Evolutionary conservation across 2,113 vertebrate species (phyloP).

Genomic region (Oxyura jamaicensis): DNA sequence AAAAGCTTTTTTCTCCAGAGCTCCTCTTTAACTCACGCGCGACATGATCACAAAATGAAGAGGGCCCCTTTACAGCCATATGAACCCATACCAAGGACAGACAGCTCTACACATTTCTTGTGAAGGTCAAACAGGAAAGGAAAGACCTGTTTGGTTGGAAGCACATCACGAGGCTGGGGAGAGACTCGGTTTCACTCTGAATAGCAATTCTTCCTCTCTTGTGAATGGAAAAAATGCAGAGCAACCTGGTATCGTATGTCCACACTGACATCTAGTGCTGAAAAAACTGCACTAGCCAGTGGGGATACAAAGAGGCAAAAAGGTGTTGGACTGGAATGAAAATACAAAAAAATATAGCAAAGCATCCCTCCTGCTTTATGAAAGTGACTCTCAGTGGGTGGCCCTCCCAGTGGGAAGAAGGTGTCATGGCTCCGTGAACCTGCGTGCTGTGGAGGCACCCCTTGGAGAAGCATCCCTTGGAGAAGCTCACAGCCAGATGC

Average conservation of each 20-base stretch:
- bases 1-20: background rate
- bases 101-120: background rate
- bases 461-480: background rate
- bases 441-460: background rate
- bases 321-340: background rate
- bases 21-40: background rate
- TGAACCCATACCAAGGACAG: background rate
- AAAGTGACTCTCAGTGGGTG: accelerated
- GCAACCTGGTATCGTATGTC: conserved; percentile 34
- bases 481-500: background rate
- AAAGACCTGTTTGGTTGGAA: background rate
- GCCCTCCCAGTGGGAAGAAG: background rate
- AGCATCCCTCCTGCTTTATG: background rate
- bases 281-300: conserved; percentile 54
- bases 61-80: background rate
- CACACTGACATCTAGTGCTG: conserved; percentile 83
- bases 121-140: background rate
- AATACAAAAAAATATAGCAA: background rate
- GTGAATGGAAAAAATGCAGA: background rate
- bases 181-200: background rate
- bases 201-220: background rate
- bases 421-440: background rate
- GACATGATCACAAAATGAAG: background rate
- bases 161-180: background rate
- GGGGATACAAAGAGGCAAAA: conserved; percentile 9